These are phyloP conservation scores for Heteronetta atricapilla DNA, from an alignment of 2,113 vertebrate species.

Conservation along the genomic window DNA sequence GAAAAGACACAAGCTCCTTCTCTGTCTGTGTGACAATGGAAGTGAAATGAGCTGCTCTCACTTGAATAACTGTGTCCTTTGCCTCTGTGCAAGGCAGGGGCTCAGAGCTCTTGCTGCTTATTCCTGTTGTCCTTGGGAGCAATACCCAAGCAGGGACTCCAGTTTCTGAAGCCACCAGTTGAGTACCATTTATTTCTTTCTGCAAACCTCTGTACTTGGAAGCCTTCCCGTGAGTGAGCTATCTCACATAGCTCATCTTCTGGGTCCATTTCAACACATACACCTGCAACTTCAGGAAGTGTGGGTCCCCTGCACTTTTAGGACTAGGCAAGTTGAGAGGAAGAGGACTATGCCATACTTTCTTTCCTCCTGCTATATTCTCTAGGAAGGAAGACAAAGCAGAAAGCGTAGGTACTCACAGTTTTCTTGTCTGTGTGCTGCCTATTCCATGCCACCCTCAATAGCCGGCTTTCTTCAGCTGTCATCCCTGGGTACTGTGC, in stretches of 20 bases:
- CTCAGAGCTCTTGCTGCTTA: neutral
- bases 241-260: neutral
- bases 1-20: neutral
- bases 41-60: neutral
- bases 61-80: neutral
- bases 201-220: neutral
- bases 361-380: neutral
- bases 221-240: neutral
- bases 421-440: neutral
- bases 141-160: neutral
- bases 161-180: neutral
- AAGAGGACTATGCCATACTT: neutral
- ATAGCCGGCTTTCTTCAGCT: neutral
- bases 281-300: neutral
- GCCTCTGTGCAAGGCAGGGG: neutral
- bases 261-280: fast-evolving
- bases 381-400: neutral
- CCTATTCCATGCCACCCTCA: neutral
- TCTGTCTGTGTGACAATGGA: neutral
- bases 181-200: neutral
- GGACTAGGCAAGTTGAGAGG: neutral
- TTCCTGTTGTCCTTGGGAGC: neutral
- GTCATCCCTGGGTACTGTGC: neutral
- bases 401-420: neutral
- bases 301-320: neutral